Base-by-base conservation (phyloP, 2,797 vertebrate genomes). In the Cottoperca gobio region DNA sequence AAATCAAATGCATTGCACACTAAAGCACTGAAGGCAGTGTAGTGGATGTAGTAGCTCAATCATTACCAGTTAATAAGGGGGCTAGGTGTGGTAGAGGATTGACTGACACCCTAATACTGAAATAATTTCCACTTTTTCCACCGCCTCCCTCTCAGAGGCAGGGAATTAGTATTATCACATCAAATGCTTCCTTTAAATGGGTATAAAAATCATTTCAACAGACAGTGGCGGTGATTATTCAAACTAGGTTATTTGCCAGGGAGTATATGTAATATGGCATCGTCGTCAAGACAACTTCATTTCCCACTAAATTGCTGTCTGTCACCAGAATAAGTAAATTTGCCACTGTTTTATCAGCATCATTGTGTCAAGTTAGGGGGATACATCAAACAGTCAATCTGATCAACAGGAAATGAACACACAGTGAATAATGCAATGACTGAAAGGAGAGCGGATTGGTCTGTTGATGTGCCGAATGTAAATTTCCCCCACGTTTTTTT, bases 81-180 rank as follows among this genome's bases (percentile, higher is more conserved):
- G 88, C 80, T 80, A 85, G 88, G 88, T 91, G 92, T 94, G 95
- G 95, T 94, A 91, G 94, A 94, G 96, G 95, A 97, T 95, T 97
- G 96, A 97, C 95, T 97, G 97, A 96, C 96, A 95, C 89, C 86
- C 93, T 96, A 95, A 97, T 96, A 95, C 95, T 96, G 95, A 95
- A 97, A 97, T 98, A 96, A 98, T 98, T 97, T 98, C 95, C 96
- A 96, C 93, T 96, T 90, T 86, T 89, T 72, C 93, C 92, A 89
- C 92, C 93, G 88, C 84, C 81, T 92, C 91, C 94, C 91, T 93
- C 93, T 93, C 95, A 93, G 85, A 89, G 87, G 84, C 93, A 93
- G 94, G 94, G 97, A 97, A 97, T 97, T 97, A 96, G 96, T 95
- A 96, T 97, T 96, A 98, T 97, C 97, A 97, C 96, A 97, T 99